Evolutionary conservation across 2,797 vertebrate genomes (phyloP), one percentile per base, ranked within the genome.

Genomic region (Notolepis coatsorum): DNA sequence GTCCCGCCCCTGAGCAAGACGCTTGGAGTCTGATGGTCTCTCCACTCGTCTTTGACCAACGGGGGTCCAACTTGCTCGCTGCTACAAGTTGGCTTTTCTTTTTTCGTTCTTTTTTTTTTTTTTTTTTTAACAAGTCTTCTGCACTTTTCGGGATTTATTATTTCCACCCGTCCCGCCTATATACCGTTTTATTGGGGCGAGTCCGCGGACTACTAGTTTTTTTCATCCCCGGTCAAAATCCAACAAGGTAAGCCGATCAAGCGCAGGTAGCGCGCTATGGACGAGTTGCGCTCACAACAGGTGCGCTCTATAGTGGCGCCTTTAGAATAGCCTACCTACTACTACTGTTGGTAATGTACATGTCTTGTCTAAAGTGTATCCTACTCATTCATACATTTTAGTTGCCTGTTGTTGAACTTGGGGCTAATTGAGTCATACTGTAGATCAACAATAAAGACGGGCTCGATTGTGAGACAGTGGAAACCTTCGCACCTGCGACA

Each of bases 221-320:
- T 21, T 52, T 55, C 24, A 10, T 1, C 4, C 45, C 15, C 2
- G 60, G 61, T 49, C 56, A 13, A 38, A 55, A n/a, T 17, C 57
- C 15, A 59, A 25, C 30, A 77, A 88, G 85, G 88, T 89, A 80
- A 84, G 84, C 6, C 15, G 2, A 23, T 24, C 17, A 7, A n/a
- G n/a, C n/a, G n/a, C 25, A 1, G 55, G 9, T 12, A n/a, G 13
- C 3, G 4, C 33, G 15, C 7, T 3, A n/a, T n/a, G n/a, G n/a
- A n/a, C n/a, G n/a, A 1, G 21, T 4, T 23, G 13, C 24, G 47
- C 41, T 35, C 15, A 4, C 50, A 43, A 82, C 84, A 87, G 81
- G 86, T 88, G 79, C 17, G 13, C 1, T n/a, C n/a, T n/a, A n/a
- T n/a, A n/a, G n/a, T n/a, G n/a, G n/a, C n/a, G n/a, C n/a, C n/a